Percentiles rank a stretch among this genome's conserved stretches.
phyloP scores from a whole-genome alignment of 2,888 invertebrate genomes.

The Euplagia quadripunctaria region DNA sequence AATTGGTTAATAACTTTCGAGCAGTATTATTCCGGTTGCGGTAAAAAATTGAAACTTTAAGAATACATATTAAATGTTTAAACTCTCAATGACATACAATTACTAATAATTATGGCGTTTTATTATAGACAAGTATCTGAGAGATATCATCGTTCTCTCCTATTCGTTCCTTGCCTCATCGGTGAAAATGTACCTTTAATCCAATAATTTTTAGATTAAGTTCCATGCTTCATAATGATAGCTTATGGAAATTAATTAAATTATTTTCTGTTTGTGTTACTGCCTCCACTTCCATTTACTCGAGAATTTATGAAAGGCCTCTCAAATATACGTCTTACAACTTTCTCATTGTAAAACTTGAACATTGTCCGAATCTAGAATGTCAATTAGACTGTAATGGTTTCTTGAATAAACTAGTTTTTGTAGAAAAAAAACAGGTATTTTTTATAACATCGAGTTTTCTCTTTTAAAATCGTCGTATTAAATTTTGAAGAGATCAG shows the following conservation, averaged over 20 bases:
- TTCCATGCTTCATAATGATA: neutral
- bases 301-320: neutral
- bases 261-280: neutral
- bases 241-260: neutral
- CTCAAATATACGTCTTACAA: neutral
- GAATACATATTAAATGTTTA: too few relatives aligned
- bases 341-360: slow-evolving; percentile 5
- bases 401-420: neutral
- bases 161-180: neutral
- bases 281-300: neutral
- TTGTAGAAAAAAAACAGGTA: neutral
- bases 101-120: too few relatives aligned
- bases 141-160: neutral
- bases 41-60: too few relatives aligned
- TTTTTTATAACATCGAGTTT: too few relatives aligned
- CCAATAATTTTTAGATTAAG: neutral
- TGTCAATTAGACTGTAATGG: neutral
- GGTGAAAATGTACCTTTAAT: neutral
- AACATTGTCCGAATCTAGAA: slow-evolving; percentile 7
- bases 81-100: too few relatives aligned
- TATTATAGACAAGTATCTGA: neutral
- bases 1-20: too few relatives aligned
- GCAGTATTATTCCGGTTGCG: too few relatives aligned
- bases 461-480: too few relatives aligned
- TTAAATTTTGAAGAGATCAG: too few relatives aligned